Base-by-base conservation (phyloP, 37 sponge, comb jelly and placozoan species). In the Ephydatia muelleri region DNA sequence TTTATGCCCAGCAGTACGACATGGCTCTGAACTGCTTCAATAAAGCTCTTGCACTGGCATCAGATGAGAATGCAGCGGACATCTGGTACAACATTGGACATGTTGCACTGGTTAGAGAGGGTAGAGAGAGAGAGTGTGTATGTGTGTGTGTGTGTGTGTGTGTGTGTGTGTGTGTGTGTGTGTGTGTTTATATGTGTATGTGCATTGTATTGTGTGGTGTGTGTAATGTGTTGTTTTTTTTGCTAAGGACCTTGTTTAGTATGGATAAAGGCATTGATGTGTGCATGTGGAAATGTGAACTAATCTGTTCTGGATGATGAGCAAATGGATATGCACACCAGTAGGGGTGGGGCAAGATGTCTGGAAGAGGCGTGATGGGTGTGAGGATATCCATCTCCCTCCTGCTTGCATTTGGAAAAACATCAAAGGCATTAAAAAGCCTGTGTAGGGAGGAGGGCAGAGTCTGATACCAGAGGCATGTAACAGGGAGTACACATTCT, bases 71-170 rank as follows among this genome's bases (percentile, higher is more conserved):
- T 27, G 49, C 82, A 25, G 95, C 94, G 0, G 97, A 99, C 36
- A 85, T 99, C 34, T 99, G 99, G 99, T 99, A 99, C 89, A 99
- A 99, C 87, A 86, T 99, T 47, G 99, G 99, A 26, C 96, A 95
- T 70, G 86, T 99, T 4, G 89, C 94, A 49, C 73, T 99, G 89
- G 97, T 95, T n/a, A n/a, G n/a, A n/a, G n/a, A n/a, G n/a, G n/a
- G n/a, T n/a, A n/a, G n/a, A n/a, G n/a, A n/a, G n/a, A n/a, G n/a
- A n/a, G n/a, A n/a, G 57, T 57, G 57, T 57, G 57, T 16, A 11
- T 5, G 57, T 57, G 57, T 57, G 19, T 5, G 19, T 16, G 19
- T 16, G 57, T 5, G 19, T 57, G 19, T 57, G 57, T 5, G 57
- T 57, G 57, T 57, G 19, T 5, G 12, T 5, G 19, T 16, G 57